Base-by-base conservation (phyloP, 2,797 vertebrate species). In the Mus minutoides region DNA sequence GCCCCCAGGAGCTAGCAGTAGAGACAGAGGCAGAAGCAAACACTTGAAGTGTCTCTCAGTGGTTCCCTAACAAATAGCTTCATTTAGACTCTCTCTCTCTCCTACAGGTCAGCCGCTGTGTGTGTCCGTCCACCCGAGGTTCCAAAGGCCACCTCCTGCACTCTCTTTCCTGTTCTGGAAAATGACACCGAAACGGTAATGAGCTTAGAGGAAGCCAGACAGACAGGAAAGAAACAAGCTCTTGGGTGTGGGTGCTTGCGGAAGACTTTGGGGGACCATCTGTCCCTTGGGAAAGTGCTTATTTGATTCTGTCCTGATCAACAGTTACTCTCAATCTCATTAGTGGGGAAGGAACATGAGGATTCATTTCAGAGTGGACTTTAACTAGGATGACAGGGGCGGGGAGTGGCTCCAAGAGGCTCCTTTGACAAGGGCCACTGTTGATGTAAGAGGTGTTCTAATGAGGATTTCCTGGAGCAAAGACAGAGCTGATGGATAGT, bases 141-240 rank as follows among this genome's bases (percentile, higher is more conserved):
- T 96, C 91, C 2, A 14, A 88, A 93, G 96, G 95, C 90, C 92
- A 58, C 1, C 24, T 95, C 46, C 93, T 90, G 95, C 7, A 46
- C 82, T 96, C 54, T 78, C 93, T 97, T 98, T 98, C 96, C 96
- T 98, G 94, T 97, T 86, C 83, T 92, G 92, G 87, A 96, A 60
- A 16, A 95, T 88, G 96, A 98, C 92, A 96, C 83, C 11, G 76
- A 71, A 88, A 60, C 43, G 6, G 8, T 94, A 96, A 95, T 82
- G 89, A 89, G 69, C 54, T 73, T 12, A 22, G 80, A 97, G 94
- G 97, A 97, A 98, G 94, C 94, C 92, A 91, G 79, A 76, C 86
- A 97, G 94, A 97, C 95, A 83, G 97, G 97, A 98, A 94, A 92
- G 43, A 98, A 97, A 77, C 82, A 60, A 46, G 80, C 17, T 58